Conservation (phyloP, 30 jellyfish, hydroid and myxozoan genomes). For the Turritopsis dohrnii region DNA sequence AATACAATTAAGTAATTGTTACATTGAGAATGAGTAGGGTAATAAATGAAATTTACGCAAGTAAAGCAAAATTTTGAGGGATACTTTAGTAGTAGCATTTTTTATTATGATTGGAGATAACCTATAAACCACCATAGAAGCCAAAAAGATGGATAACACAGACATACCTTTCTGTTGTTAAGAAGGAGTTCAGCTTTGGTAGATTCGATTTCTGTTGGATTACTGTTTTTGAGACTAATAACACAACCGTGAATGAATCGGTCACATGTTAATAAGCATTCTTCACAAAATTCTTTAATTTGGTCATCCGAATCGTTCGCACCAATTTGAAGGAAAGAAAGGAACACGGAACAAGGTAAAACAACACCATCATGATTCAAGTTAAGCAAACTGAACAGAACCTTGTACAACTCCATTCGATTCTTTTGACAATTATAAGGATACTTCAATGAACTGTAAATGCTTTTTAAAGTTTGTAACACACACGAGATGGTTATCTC, state of each 20-base stretch:
- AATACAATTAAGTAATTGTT: too few species aligned
- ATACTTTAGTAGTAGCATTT: too few species aligned
- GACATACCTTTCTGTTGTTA: neutral
- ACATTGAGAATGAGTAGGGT: too few species aligned
- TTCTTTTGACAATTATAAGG: neutral
- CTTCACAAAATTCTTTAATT: neutral
- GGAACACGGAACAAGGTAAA: slow-evolving; percentile 10
- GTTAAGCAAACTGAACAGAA: neutral
- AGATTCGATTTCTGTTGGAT: too few species aligned
- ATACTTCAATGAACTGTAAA: neutral
- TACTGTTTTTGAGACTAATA: neutral
- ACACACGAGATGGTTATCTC: neutral
- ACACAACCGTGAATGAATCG: slow-evolving; percentile 5
- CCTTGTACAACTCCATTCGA: slow-evolving; percentile 14
- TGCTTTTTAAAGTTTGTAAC: neutral
- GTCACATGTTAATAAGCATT: slow-evolving; percentile 4
- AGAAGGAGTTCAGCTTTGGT: neutral
- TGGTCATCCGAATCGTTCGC: neutral
- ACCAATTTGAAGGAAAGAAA: slow-evolving; percentile 9
- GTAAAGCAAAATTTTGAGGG: too few species aligned
- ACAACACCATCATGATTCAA: slow-evolving; percentile 11
- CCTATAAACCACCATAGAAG: neutral
- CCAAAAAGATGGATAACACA: neutral
- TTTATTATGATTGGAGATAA: too few species aligned
- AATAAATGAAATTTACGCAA: too few species aligned